A percentile compares a stretch with the other conserved stretches of the same genome.
These are phyloP conservation scores for Heliconius sara DNA, from an alignment of 2,888 invertebrate genomes.

Conservation along the genomic window DNA sequence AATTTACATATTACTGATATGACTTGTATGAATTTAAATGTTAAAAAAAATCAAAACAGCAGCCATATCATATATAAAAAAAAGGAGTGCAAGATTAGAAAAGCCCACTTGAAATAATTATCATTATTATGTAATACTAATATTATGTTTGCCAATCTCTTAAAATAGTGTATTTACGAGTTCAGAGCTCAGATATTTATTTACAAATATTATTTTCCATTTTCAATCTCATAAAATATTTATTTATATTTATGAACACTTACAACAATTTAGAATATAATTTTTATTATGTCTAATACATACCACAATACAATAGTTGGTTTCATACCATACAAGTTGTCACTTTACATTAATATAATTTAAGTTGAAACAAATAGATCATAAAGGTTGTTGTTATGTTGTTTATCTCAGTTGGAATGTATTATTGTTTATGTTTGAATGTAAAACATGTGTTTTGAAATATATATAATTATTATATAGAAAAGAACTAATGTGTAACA, in stretches of 20 bases:
- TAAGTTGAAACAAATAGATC: slow-evolving; percentile 19
- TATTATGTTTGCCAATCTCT: slow-evolving; percentile 38
- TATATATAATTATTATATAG: not conserved
- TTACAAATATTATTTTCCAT: slow-evolving; percentile 54
- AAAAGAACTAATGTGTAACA: slow-evolving; percentile 3
- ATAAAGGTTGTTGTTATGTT: slow-evolving; percentile 12
- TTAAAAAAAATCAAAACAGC: slow-evolving; percentile 23
- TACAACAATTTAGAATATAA: slow-evolving; percentile 82
- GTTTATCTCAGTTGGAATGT: slow-evolving; percentile 17
- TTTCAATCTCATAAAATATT: slow-evolving; percentile 71
- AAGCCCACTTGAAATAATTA: slow-evolving; percentile 26
- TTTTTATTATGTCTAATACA: slow-evolving; percentile 58
- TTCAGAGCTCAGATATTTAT: slow-evolving; percentile 56
- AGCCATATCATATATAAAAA: slow-evolving; percentile 24
- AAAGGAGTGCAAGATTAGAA: slow-evolving; percentile 37
- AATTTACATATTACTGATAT: slow-evolving; percentile 56
- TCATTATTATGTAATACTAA: slow-evolving; percentile 34
- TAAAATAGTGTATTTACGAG: slow-evolving; percentile 51
- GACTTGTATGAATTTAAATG: slow-evolving; percentile 48
- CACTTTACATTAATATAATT: slow-evolving; percentile 1
- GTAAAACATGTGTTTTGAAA: not conserved
- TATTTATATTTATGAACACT: slow-evolving; percentile 74
- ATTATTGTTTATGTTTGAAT: slow-evolving; percentile 13
- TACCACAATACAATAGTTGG: slow-evolving; percentile 54
- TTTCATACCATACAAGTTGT: not conserved